A percentile compares a stretch with the other conserved stretches of the same genome.
These are phyloP conservation scores for Antigone vipio DNA, from an alignment of 2,113 vertebrate genomes.

Conservation along the genomic window DNA sequence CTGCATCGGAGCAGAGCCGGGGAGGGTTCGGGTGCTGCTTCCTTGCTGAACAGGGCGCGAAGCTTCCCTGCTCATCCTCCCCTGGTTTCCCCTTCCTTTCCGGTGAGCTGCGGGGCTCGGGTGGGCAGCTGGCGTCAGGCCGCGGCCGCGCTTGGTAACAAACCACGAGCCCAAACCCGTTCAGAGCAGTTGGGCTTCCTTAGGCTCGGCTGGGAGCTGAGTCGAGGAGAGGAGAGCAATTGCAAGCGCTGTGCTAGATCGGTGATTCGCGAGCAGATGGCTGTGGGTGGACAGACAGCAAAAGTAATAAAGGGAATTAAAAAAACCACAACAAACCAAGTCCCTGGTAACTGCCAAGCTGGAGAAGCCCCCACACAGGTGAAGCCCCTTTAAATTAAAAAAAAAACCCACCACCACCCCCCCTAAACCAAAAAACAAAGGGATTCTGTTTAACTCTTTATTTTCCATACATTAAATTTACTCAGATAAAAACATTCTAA, in stretches of 20 bases:
- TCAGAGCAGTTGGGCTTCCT: background rate
- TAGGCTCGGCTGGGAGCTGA: background rate
- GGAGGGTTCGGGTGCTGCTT: too few species aligned
- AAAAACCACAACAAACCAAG: too few species aligned
- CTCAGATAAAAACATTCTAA: conserved; percentile 88
- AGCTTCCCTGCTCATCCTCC: background rate
- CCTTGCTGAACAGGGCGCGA: background rate
- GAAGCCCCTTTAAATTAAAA: background rate
- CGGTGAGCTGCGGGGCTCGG: fast-evolving
- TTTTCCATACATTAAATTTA: conserved; percentile 87
- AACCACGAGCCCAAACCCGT: background rate
- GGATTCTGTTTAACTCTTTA: conserved; percentile 74
- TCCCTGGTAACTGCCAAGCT: background rate
- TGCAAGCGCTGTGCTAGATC: background rate
- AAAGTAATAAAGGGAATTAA: background rate
- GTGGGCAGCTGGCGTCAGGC: background rate
- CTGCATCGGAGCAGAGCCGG: background rate
- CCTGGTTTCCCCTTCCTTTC: background rate
- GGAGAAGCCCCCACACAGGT: background rate
- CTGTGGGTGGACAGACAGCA: background rate
- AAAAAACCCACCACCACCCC: too few species aligned
- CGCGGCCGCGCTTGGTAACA: fast-evolving
- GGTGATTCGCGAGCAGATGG: background rate
- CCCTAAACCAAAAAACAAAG: background rate
- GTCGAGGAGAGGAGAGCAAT: background rate